Evolutionary conservation across 2,797 vertebrate species (phyloP).

Genomic region (Anguilla pacifica): DNA sequence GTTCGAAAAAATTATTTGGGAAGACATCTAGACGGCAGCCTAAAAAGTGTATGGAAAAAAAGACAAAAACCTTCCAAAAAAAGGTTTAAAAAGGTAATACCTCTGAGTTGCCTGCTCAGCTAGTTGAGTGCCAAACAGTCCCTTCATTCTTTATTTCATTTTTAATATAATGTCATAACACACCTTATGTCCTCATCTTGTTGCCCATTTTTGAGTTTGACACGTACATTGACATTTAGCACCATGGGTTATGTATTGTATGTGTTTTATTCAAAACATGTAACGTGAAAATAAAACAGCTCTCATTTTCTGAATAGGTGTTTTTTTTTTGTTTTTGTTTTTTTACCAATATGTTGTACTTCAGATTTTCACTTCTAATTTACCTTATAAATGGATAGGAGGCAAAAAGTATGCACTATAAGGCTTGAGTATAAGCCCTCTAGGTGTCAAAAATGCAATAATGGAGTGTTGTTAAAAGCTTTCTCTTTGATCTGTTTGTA

Average conservation of each 20-base stretch:
- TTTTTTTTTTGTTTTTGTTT: no score
- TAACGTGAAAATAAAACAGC: no score
- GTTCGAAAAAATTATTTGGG: not conserved
- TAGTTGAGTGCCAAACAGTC: not conserved
- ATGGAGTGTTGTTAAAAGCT: not conserved
- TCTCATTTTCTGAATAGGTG: no score
- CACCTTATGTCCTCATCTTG: no score
- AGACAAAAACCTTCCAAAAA: slow-evolving; percentile 1
- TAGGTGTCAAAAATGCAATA: not conserved
- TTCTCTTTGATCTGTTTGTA: not conserved
- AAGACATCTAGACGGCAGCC: not conserved
- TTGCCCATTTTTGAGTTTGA: no score
- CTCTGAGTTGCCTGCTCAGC: not conserved
- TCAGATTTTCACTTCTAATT: not conserved
- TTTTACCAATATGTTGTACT: not conserved
- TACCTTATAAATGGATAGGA: not conserved
- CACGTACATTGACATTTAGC: no score
- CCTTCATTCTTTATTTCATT: not conserved
- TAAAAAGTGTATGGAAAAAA: not conserved
- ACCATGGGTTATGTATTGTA: no score
- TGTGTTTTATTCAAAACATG: no score
- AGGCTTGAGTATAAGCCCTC: not conserved
- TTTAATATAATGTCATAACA: not conserved
- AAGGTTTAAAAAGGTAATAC: not conserved
- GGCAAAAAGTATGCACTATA: not conserved